Evolutionary conservation across 2,888 invertebrate genomes (phyloP).

Genomic region (Sesia apiformis): DNA sequence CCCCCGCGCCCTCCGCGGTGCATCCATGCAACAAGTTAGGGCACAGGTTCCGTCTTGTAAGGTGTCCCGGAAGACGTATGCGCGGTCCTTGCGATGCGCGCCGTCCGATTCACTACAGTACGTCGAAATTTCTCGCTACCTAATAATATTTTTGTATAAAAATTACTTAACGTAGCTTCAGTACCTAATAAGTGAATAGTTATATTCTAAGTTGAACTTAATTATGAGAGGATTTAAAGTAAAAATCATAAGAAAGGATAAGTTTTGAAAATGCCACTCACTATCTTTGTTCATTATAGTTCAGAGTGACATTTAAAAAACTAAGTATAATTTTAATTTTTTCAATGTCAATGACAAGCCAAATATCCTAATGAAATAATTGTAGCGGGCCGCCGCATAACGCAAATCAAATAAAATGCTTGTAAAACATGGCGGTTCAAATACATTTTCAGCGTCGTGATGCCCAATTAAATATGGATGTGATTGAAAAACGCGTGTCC

Average conservation of each 20-base stretch:
- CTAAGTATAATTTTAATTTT: no score
- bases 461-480: constrained; percentile 75
- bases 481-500: constrained; percentile 76
- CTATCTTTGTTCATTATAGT: no score
- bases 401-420: constrained; percentile 11
- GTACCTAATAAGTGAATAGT: no score
- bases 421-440: constrained; percentile 60
- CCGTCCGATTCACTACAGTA: neutral
- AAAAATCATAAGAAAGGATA: no score
- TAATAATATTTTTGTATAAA: no score
- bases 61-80: constrained; percentile 41
- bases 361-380: neutral
- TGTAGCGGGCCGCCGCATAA: neutral
- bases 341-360: no score
- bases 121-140: no score
- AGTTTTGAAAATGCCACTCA: no score
- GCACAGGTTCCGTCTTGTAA: constrained; percentile 57
- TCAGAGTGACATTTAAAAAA: no score
- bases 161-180: no score
- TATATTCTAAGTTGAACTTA: no score
- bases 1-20: constrained; percentile 36
- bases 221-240: no score
- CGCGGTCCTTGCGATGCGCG: neutral
- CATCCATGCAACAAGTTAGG: constrained; percentile 73
- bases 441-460: constrained; percentile 69